phyloP scores from a whole-genome alignment of 2,113 vertebrate species.

The Symphodus melops region DNA sequence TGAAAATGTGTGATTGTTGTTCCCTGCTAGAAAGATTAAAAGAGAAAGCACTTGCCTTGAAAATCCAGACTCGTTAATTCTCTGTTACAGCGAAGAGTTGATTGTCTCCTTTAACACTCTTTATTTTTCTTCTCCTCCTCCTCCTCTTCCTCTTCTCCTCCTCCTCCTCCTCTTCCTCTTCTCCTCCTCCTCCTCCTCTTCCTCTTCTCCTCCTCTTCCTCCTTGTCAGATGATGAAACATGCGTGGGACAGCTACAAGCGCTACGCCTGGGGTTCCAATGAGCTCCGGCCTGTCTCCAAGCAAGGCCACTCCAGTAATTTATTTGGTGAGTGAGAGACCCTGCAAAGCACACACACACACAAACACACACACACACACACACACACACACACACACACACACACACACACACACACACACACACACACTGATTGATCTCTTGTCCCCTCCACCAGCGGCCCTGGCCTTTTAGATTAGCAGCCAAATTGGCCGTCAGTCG shows the following conservation, averaged over 20 bases:
- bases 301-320: constrained; percentile 97
- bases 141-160: background rate
- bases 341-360: constrained; percentile 17
- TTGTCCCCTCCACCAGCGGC: constrained; percentile 53
- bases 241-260: constrained; percentile 97
- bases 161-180: background rate
- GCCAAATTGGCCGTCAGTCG: constrained; percentile 68
- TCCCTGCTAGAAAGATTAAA: too few species aligned
- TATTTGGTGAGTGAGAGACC: constrained; percentile 93
- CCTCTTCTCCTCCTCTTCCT: background rate
- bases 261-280: constrained; percentile 96
- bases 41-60: too few species aligned
- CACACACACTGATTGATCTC: constrained; percentile 63
- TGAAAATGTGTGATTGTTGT: too few species aligned
- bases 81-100: constrained; percentile 1
- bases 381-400: constrained; percentile 29
- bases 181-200: too few species aligned
- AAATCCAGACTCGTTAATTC: background rate
- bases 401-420: constrained; percentile 28
- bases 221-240: constrained; percentile 96
- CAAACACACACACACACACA: constrained; percentile 35
- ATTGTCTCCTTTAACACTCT: constrained; percentile 43
- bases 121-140: constrained; percentile 24
- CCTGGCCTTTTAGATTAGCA: constrained; percentile 74
- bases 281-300: constrained; percentile 96